Evolutionary conservation across 2,888 invertebrate species (phyloP), one percentile per base, ranked within the genome.

Genomic region (Sinotaia quadrata): DNA sequence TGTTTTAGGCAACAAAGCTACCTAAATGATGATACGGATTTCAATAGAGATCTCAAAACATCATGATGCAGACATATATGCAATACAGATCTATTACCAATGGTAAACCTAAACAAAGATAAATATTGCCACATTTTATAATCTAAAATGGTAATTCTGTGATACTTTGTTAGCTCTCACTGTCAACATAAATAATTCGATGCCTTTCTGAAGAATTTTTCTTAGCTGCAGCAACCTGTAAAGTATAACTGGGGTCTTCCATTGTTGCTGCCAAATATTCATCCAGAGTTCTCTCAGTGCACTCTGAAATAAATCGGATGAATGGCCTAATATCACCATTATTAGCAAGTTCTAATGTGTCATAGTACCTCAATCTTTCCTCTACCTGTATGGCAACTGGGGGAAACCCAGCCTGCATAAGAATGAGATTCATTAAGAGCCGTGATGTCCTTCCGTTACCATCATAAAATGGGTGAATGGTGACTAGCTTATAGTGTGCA

Each of bases 381-480:
- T 96, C 94, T 85, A 97, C 96, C 67, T 94, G 92, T 74, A 98
- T 94, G 77, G 97, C 96, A 18, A 98, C 95, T 0, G 98, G 97
- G 0, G 98, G 98, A 89, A 94, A 98, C 0, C 98, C 97, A 0
- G 95, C 95, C 88, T 94, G 88, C 94, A 98, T 88, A 37, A 98
- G 91, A 74, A 98, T 92, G 79, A 97, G 92, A 89, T 98, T 98
- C 97, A 98, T 98, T 2, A 98, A 91, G 31, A 98, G 91, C 34
- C 98, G 91, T 18, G 97, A 96, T 0, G 98, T 98, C 83, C 98
- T 92, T 0, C 98, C 98, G 85, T 98, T 98, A 58, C 98, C 98
- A 88, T 98, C 98, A 2, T 94, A 92, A 89, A 98, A 98, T 0
- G 98, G 98, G 90, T 98, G 98, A 78, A 98, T 97, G 85, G 95